Evolutionary conservation across 2,888 invertebrate species (phyloP).

Genomic region (Epirrhoe tristata): DNA sequence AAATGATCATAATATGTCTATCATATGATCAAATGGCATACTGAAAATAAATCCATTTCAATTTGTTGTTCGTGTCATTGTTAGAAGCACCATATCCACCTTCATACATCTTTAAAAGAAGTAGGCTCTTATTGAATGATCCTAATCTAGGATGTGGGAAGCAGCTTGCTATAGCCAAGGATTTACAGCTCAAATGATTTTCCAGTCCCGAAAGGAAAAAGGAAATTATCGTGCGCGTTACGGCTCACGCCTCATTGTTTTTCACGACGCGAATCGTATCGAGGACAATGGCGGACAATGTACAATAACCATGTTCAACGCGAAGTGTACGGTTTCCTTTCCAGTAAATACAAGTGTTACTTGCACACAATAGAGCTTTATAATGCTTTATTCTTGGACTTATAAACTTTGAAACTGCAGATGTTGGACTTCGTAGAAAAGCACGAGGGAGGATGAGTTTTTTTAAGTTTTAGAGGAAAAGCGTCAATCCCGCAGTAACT

Average conservation of each 20-base stretch:
- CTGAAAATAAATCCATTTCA: no score
- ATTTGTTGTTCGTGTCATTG: no score
- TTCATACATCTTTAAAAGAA: no score
- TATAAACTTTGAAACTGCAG: background rate
- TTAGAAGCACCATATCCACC: no score
- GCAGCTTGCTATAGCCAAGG: constrained; percentile 1
- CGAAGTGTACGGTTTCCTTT: constrained; percentile 10
- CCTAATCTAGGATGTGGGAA: background rate
- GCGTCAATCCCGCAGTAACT: no score
- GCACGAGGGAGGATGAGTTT: no score
- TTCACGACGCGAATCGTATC: constrained; percentile 39
- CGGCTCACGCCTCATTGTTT: constrained; percentile 42
- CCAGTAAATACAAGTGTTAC: background rate
- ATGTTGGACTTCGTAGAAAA: no score
- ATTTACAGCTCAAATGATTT: constrained; percentile 13
- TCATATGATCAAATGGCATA: no score
- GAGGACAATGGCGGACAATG: constrained; percentile 39
- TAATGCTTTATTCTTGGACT: background rate
- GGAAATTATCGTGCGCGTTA: constrained; percentile 40
- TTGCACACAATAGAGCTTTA: background rate
- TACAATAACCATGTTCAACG: constrained; percentile 29
- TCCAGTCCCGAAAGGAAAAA: constrained; percentile 36
- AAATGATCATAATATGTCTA: no score
- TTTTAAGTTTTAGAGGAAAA: no score
- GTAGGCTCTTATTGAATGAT: background rate